Percentiles rank a stretch among this genome's conserved stretches.
Conservation (phyloP, 2,888 invertebrate genomes). For the Spilosoma lubricipeda region DNA sequence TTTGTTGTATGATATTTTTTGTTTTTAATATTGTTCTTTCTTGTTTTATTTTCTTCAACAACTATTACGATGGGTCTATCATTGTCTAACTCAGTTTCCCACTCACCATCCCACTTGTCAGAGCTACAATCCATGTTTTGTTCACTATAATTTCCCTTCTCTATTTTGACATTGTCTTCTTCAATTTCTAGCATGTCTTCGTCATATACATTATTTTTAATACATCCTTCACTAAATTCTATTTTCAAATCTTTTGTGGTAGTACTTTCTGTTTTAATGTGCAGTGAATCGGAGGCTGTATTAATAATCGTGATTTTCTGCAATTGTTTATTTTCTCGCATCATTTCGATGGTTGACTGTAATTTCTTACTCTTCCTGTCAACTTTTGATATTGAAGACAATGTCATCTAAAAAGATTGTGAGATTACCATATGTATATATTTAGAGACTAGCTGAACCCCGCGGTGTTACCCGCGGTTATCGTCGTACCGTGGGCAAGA, state of each 20-base stretch:
- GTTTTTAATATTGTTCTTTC: conserved; percentile 3
- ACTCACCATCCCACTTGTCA: not conserved
- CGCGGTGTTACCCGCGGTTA: too few species aligned
- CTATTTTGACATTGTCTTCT: not conserved
- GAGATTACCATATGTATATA: not conserved
- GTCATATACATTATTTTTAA: not conserved
- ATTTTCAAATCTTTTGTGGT: not conserved
- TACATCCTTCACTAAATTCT: conserved; percentile 3
- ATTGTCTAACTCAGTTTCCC: not conserved
- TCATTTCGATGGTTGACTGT: conserved; percentile 24
- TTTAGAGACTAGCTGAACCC: too few species aligned
- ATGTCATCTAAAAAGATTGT: conserved; percentile 31
- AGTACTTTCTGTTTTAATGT: conserved; percentile 5
- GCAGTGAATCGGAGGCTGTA: not conserved
- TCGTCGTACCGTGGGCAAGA: too few species aligned
- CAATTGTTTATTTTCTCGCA: conserved; percentile 26
- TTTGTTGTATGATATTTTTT: not conserved
- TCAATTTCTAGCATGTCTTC: not conserved
- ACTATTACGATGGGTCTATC: not conserved
- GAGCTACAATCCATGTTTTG: not conserved
- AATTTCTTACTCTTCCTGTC: conserved; percentile 24
- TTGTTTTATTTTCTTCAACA: conserved; percentile 1
- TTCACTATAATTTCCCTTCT: not conserved
- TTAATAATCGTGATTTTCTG: conserved; percentile 15
- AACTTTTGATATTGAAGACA: conserved; percentile 31